Evolutionary conservation across 2,888 invertebrate species (phyloP).

Genomic region (Leptinotarsa haldemani): DNA sequence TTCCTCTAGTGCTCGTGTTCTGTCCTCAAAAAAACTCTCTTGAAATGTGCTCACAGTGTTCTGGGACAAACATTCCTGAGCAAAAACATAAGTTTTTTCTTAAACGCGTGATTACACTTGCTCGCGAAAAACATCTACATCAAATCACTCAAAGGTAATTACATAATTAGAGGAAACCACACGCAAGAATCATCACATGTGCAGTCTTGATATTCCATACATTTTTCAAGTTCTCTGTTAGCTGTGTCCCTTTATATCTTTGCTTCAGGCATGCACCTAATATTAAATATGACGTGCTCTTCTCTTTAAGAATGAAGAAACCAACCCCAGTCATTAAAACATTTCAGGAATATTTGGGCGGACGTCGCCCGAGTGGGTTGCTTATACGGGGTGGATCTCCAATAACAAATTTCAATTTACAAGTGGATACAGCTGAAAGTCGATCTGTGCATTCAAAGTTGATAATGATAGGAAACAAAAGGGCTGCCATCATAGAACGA

Average conservation of each 20-base stretch:
- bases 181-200: constrained; percentile 3
- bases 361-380: constrained; percentile 34
- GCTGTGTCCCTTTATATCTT: background rate
- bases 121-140: background rate
- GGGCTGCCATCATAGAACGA: too few species aligned
- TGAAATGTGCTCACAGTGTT: too few species aligned
- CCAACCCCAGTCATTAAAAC: constrained; percentile 35
- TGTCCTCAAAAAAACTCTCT: too few species aligned
- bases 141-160: background rate
- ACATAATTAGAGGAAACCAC: background rate
- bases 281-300: constrained; percentile 26
- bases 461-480: too few species aligned
- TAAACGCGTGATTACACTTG: background rate
- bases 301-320: constrained; percentile 27
- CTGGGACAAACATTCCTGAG: too few species aligned
- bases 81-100: too few species aligned
- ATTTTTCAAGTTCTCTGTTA: constrained; percentile 8
- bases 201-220: constrained; percentile 4
- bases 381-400: constrained; percentile 29
- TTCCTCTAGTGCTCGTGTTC: too few species aligned
- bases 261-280: constrained; percentile 12
- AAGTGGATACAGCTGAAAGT: too few species aligned
- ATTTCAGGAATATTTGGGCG: constrained; percentile 40
- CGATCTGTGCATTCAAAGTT: too few species aligned
- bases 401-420: background rate